Evolutionary conservation across 2,888 invertebrate genomes (phyloP), one percentile per base, ranked within the genome.

Genomic region (Drosophila ustulata): DNA sequence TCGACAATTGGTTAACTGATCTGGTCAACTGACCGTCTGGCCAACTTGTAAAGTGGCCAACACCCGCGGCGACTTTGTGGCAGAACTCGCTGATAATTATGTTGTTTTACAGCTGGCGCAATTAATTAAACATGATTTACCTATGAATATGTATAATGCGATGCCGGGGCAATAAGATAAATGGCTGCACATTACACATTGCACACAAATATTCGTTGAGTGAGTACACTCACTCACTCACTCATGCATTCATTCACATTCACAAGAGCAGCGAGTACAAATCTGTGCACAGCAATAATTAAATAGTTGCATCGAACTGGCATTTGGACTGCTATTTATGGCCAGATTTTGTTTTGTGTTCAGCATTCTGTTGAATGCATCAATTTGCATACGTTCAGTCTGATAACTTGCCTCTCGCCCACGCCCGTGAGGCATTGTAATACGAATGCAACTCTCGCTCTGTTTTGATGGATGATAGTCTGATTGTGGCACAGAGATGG

Each of bases 41-140:
- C 39, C 13, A 47, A 30, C 32, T 30, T 13, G 47, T 53, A 43
- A 69, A 55, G 58, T 74, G 59, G 41, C 50, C 52, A 72, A 65
- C 75, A 64, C 61, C 62, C 53, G 47, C 71, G 26, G 64, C 58
- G 50, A 56, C 46, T 56, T 49, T 61, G 65, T 58, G 41, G 64
- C 63, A 69, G 75, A 68, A 75, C 64, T 74, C 45, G 61, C 58
- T 37, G 46, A 67, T 88, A 86, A 86, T 86, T 86, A 89, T 86
- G 86, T 82, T 86, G 89, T 86, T 89, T 80, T 67, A 85, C 78
- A 75, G 72, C 75, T 63, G 73, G 51, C 50, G 78, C 73, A 80
- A 85, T 89, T 85, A 84, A 86, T 89, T 84, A 72, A 78, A 82
- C 85, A 86, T 88, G 82, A 82, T 78, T 85, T 75, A 65, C 75